These are phyloP conservation scores for Sinocyclocheilus anophthalmus DNA, from an alignment of 2,113 vertebrate species.

Conservation along the genomic window DNA sequence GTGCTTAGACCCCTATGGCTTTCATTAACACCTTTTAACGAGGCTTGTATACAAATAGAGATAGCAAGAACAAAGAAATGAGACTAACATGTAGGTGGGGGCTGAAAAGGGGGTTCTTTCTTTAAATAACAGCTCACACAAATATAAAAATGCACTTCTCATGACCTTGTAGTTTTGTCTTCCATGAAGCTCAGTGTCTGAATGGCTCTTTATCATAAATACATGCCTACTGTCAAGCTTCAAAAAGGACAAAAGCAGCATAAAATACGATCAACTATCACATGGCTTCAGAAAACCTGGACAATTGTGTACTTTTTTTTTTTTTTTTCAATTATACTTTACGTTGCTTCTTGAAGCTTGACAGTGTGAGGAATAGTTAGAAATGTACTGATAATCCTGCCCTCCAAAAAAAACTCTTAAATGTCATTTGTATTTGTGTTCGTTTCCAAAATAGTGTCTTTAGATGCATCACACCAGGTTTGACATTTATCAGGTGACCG, in stretches of 20 bases:
- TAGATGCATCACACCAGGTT: not conserved
- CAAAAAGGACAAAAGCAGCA: not conserved
- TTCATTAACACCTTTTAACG: constrained; percentile 64
- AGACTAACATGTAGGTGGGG: not conserved
- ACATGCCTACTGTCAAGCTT: not conserved
- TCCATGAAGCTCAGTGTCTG: not conserved
- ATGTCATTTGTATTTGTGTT: not conserved
- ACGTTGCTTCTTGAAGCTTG: too few species aligned
- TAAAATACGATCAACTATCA: not conserved
- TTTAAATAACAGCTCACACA: not conserved
- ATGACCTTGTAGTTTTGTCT: not conserved
- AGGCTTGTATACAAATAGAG: constrained; percentile 14
- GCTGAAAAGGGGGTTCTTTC: not conserved
- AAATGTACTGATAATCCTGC: not conserved
- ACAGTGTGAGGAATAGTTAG: not conserved
- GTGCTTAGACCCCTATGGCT: constrained; percentile 50
- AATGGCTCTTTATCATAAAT: not conserved
- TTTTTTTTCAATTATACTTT: too few species aligned
- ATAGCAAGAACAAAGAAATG: not conserved
- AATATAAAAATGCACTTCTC: not conserved
- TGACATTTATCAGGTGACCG: not conserved
- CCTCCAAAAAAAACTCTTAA: not conserved
- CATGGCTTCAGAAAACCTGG: too few species aligned
- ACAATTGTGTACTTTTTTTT: too few species aligned
- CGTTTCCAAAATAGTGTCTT: not conserved